phyloP scores from a whole-genome alignment of 2,113 vertebrate species.

The human (Homo sapiens) region DNA sequence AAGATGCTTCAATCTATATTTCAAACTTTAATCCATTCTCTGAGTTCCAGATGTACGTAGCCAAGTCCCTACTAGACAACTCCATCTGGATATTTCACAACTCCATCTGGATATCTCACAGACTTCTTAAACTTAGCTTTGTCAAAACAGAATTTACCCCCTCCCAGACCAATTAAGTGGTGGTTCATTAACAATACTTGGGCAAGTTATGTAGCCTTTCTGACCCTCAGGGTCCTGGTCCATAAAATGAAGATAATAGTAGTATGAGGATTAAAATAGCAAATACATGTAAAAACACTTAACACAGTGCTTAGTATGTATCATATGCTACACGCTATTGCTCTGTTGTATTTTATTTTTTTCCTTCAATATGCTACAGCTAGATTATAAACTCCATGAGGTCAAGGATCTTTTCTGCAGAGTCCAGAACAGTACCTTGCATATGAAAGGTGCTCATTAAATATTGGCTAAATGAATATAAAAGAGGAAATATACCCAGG shows the following conservation, averaged over 20 bases:
- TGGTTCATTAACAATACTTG: not conserved
- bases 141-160: not conserved
- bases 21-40: not conserved
- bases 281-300: not conserved
- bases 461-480: not conserved
- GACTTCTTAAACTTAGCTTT: not conserved
- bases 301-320: not conserved
- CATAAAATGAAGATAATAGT: not conserved
- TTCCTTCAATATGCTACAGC: not conserved
- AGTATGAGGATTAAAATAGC: not conserved
- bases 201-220: not conserved
- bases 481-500: not conserved
- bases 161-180: not conserved
- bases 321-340: not conserved
- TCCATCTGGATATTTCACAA: not conserved
- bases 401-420: not conserved
- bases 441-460: not conserved
- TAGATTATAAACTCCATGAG: not conserved
- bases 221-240: not conserved
- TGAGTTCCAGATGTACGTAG: not conserved
- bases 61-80: not conserved
- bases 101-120: not conserved
- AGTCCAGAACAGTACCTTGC: not conserved
- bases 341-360: not conserved
- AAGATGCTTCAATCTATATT: not conserved